Percentiles rank a stretch among this genome's conserved stretches.
Conservation (phyloP, 2,888 invertebrate species). For the Drosophila pseudotakahashii region DNA sequence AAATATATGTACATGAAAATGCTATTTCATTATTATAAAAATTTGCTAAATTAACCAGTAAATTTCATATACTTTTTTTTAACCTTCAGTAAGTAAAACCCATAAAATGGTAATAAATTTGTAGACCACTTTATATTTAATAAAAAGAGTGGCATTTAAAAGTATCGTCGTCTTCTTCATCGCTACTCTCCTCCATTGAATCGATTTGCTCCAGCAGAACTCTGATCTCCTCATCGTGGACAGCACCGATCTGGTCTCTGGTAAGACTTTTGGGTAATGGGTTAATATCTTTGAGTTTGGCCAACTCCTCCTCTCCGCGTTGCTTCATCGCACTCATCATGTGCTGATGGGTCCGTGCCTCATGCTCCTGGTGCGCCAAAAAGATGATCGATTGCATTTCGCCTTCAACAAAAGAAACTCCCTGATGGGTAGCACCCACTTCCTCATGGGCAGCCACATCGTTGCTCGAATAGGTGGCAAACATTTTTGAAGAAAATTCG, state of each 20-base stretch:
- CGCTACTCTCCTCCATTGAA: background rate
- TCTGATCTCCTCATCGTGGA: slow-evolving; percentile 3
- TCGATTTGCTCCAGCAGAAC: slow-evolving; percentile 20
- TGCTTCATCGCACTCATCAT: slow-evolving; percentile 23
- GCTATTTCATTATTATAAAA: no score
- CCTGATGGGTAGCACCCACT: slow-evolving; percentile 22
- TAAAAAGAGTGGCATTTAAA: background rate
- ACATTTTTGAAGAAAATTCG: slow-evolving; percentile 18
- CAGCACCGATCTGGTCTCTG: background rate
- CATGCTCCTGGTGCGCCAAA: slow-evolving; percentile 48
- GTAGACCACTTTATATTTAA: background rate
- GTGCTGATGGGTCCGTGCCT: slow-evolving; percentile 14
- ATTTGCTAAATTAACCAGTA: no score
- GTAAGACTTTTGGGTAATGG: background rate
- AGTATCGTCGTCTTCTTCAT: background rate
- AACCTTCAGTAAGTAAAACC: background rate
- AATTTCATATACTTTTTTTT: background rate
- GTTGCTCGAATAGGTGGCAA: background rate
- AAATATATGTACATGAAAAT: no score
- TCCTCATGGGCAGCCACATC: slow-evolving; percentile 45
- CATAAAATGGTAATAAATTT: background rate
- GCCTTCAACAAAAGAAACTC: background rate
- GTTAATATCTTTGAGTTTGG: background rate
- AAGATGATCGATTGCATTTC: slow-evolving; percentile 43
- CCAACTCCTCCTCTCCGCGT: slow-evolving; percentile 20